These are phyloP conservation scores for Tupaia chinensis DNA, from an alignment of 2,113 vertebrate genomes.

Conservation along the genomic window DNA sequence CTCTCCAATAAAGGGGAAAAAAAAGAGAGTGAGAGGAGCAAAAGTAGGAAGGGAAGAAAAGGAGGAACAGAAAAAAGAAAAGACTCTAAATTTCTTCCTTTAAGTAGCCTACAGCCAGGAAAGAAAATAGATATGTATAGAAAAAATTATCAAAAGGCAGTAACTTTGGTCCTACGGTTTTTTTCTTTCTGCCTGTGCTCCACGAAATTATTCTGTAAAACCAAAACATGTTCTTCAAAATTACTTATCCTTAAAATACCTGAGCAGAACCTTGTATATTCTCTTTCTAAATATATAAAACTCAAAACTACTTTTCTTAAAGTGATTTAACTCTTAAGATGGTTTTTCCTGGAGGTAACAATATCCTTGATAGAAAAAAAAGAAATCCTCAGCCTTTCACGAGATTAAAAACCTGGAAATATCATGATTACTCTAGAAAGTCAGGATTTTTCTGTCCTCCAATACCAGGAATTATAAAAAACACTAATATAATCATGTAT, in stretches of 20 bases:
- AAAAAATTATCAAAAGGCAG: neutral
- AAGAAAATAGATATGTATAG: neutral
- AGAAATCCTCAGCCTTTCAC: neutral
- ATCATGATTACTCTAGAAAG: neutral
- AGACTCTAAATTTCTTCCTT: neutral
- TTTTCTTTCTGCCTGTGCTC: neutral
- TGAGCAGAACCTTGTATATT: neutral
- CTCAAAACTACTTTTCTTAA: constrained; percentile 42
- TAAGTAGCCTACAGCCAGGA: neutral
- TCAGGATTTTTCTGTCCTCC: constrained; percentile 50
- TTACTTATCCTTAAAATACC: constrained; percentile 42
- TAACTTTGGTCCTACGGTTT: neutral
- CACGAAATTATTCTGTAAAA: constrained; percentile 22
- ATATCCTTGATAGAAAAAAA: neutral
- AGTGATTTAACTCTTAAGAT: neutral
- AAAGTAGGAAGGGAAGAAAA: neutral
- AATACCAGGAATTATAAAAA: constrained; percentile 45
- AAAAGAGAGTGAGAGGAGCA: neutral
- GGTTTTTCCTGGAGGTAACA: constrained; percentile 7
- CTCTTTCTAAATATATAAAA: constrained; percentile 61
- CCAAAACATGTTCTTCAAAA: constrained; percentile 41
- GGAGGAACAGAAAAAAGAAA: neutral
- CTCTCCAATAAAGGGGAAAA: neutral
- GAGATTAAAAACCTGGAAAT: constrained; percentile 44
- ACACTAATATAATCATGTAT: constrained; percentile 41